Evolutionary conservation across 1,140 invertebrate species (phyloP).

Genomic region (Orchestia grillus): DNA sequence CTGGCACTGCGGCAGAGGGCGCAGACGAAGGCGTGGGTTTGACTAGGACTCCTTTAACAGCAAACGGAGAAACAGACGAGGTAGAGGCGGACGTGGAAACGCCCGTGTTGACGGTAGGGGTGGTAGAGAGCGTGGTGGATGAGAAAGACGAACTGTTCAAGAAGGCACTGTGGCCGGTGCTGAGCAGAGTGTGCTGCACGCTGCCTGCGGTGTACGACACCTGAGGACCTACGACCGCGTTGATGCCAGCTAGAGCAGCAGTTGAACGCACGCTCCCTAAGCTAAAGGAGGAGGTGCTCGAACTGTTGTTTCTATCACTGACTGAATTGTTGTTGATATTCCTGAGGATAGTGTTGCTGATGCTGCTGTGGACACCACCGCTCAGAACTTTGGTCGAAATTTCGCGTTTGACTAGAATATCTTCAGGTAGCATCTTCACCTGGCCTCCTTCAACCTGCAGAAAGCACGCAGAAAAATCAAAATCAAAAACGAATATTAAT

Average conservation of each 20-base stretch:
- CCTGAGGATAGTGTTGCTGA: slow-evolving; percentile 45
- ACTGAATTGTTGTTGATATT: slow-evolving; percentile 37
- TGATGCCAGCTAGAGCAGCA: neutral
- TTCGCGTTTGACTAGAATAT: slow-evolving; percentile 60
- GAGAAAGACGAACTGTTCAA: neutral
- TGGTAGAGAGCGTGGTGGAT: neutral
- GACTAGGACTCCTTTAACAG: slow-evolving; percentile 46
- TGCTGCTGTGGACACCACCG: slow-evolving; percentile 38
- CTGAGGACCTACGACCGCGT: neutral
- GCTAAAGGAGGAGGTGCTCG: neutral
- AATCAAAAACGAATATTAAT: neutral
- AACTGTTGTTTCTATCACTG: slow-evolving; percentile 26
- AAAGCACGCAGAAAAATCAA: neutral
- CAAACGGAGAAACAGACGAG: neutral
- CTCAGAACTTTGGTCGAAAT: slow-evolving; percentile 58
- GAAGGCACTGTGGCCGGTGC: neutral
- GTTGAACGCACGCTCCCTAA: neutral
- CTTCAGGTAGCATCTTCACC: slow-evolving; percentile 62
- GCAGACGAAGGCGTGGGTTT: neutral
- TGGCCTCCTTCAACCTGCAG: slow-evolving; percentile 59
- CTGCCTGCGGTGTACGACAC: slow-evolving; percentile 31
- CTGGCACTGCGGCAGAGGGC: neutral
- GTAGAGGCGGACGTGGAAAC: neutral
- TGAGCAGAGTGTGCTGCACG: slow-evolving; percentile 22
- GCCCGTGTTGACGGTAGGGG: neutral